Conservation (phyloP, 2,797 vertebrate species). For the Phaenicophaeus curvirostris region DNA sequence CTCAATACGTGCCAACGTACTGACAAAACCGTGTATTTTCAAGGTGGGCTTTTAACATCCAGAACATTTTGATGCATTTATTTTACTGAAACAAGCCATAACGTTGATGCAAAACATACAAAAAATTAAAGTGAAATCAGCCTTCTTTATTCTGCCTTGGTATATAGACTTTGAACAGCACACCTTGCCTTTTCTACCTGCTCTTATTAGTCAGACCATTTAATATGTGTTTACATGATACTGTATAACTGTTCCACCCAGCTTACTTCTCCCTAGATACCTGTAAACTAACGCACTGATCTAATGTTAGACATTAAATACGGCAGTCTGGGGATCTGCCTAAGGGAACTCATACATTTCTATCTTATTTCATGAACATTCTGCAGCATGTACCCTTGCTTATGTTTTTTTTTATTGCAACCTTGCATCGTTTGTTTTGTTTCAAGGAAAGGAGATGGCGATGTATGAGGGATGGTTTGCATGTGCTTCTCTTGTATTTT, state of each 20-base stretch:
- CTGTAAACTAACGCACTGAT: slow-evolving; percentile 4
- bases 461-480: background rate
- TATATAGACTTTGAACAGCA: background rate
- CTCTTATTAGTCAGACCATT: background rate
- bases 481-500: background rate
- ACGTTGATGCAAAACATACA: background rate
- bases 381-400: background rate
- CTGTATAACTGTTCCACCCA: background rate
- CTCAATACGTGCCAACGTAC: background rate
- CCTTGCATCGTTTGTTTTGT: background rate
- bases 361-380: slow-evolving; percentile 30
- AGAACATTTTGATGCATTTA: background rate
- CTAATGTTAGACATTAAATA: slow-evolving; percentile 6
- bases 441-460: slow-evolving; percentile 10
- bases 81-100: background rate
- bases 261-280: background rate
- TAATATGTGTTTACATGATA: background rate
- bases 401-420: slow-evolving; percentile 31
- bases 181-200: background rate
- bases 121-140: background rate
- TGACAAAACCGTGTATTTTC: background rate
- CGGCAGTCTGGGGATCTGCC: background rate
- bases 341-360: slow-evolving; percentile 9
- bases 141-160: background rate
- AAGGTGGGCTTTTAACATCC: background rate